Evolutionary conservation across 2,113 vertebrate species (phyloP), one percentile per base, ranked within the genome.

Genomic region (Variabilichromis moorii): DNA sequence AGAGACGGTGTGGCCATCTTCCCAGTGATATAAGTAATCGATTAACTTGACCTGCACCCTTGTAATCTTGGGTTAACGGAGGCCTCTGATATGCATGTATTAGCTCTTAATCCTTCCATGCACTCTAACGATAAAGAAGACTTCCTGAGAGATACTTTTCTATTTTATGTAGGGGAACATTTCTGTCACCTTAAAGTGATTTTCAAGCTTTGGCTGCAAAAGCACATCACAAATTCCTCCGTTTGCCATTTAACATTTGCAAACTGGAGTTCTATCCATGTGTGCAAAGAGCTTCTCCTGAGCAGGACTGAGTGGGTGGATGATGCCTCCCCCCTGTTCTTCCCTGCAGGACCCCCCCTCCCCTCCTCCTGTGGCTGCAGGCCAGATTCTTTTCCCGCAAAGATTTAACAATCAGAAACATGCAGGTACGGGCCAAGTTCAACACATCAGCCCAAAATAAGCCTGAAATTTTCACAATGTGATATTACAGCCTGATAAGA

Each of bases 361-460:
- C 11, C 11, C 10, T 3, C 42, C 37, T 51, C 7, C 83, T 12
- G 26, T 79, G 83, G 80, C 83, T 66, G 12, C 8, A 17, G 19
- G 76, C 88, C 80, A 89, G 68, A 59, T 61, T 57, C 87, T 83
- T 68, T 82, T 89, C 84, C 81, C 73, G 63, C 83, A 86, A 81
- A 71, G 53, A 31, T 81, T 84, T 84, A 85, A 90, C 86, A 88
- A 37, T 81, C 80, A 35, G 71, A 35, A 66, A 28, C 79, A 26
- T 73, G 79, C 86, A 80, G 86, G 51, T 83, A 47, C 9, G 5
- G 16, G 88, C 84, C 86, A 90, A 88, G 83, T 86, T 83, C 86
- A 91, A 86, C 84, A 80, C 86, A 50, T 61, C 33, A 16, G 28
- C 53, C 1, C 80, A 57, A 42, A 87, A 68, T 31, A 45, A 66